Conservation (phyloP, 2,113 vertebrate species). For the Carlito syrichta region DNA sequence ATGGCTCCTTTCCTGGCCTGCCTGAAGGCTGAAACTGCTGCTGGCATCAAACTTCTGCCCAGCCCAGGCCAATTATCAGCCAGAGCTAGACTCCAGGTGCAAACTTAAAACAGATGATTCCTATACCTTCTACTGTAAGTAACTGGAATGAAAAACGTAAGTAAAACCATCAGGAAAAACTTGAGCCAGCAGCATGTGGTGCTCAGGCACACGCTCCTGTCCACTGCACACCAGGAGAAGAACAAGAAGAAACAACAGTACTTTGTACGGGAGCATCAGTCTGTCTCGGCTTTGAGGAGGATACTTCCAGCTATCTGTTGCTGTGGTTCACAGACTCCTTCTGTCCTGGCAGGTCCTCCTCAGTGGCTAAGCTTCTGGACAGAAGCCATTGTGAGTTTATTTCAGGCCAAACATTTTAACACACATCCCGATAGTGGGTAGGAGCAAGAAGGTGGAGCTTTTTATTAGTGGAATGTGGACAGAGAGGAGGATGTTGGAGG, state of each 20-base stretch:
- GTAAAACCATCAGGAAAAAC: background rate
- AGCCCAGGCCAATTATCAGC: background rate
- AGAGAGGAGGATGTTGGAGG: constrained; percentile 16
- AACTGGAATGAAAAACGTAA: background rate
- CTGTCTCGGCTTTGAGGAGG: background rate
- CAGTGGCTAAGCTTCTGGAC: background rate
- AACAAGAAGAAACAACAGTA: background rate
- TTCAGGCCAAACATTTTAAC: background rate
- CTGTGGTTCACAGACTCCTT: background rate
- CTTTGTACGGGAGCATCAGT: background rate
- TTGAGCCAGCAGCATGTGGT: background rate
- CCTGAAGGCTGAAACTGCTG: background rate
- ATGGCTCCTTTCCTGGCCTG: background rate
- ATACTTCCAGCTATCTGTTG: background rate
- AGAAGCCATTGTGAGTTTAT: background rate
- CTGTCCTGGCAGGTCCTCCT: background rate
- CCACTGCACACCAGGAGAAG: background rate
- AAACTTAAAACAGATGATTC: background rate
- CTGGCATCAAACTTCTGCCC: background rate
- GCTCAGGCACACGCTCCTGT: fast-evolving
- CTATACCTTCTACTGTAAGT: background rate
- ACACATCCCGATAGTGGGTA: background rate
- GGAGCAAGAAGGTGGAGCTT: constrained; percentile 19
- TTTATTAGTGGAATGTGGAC: constrained; percentile 55
- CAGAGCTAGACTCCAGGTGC: background rate